Base-by-base conservation (phyloP, 2,797 vertebrate genomes). In the Fistularia tabacaria region DNA sequence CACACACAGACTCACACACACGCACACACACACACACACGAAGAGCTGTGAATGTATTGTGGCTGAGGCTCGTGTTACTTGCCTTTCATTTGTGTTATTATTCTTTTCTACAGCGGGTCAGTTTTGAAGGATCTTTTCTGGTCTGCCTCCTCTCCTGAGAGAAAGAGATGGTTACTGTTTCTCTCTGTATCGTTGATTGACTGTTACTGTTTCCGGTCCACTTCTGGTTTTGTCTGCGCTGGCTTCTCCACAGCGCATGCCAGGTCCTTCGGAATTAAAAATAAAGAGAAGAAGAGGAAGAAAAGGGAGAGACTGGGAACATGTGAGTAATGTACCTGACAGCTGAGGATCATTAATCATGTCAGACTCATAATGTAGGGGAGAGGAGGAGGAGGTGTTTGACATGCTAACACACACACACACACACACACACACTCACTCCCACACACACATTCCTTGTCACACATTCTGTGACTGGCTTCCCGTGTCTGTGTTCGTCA, bases 291-390 rank as follows among this genome's bases (percentile, higher is more conserved):
- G 44, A 42, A 55, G 57, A 43, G 14, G 11, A 39, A 42, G 45
- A 25, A 40, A 46, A 48, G 46, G 36, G 38, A 42, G 15, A 50
- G 61, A n/a, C 13, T 37, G n/a, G 49, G 40, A 48, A 25, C 25
- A 25, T 68, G 75, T 77, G 82, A 86, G 81, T 84, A 79, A 87
- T 88, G 79, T 87, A 86, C 82, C 83, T 88, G 89, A 90, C 89
- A 90, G 86, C 88, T 89, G 80, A 87, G 73, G 77, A 85, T 88
- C 88, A 90, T 90, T 90, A 89, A 92, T 92, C 89, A 90, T 86
- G 84, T 89, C 87, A 87, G 79, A 83, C 74, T 77, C 77, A 76
- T 83, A 76, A 79, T 80, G 69, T 62, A 84, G 73, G 60, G 57
- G 41, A n/a, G 57, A 57, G 62, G 61, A 71, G 72, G 68, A 2